Percentiles rank a stretch among this genome's conserved stretches.
Conservation (phyloP, 2,888 invertebrate genomes). For the Drosophila mercatorum region DNA sequence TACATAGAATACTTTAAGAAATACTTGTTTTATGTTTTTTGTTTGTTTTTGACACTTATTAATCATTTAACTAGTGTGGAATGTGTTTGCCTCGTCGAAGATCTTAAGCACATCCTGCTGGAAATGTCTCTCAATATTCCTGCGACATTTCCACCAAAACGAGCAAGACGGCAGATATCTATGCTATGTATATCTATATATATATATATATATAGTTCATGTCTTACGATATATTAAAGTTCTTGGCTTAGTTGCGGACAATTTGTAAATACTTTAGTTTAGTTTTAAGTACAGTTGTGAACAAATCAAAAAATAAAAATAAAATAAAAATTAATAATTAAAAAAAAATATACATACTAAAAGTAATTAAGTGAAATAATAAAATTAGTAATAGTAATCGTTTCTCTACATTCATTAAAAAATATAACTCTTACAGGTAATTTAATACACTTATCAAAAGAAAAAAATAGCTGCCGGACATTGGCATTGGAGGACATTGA, state of each 20-base stretch:
- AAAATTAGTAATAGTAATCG: slow-evolving; percentile 18
- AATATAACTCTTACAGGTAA: background rate
- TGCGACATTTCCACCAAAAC: slow-evolving; percentile 38
- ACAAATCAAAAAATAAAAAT: slow-evolving; percentile 11
- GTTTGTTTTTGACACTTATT: slow-evolving; percentile 36
- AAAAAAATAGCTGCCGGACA: slow-evolving; percentile 30
- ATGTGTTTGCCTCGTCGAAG: slow-evolving; percentile 45
- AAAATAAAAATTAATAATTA: background rate
- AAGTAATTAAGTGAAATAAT: slow-evolving; percentile 4
- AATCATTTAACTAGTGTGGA: slow-evolving; percentile 53
- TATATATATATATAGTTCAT: slow-evolving; percentile 6
- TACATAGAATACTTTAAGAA: slow-evolving; percentile 59
- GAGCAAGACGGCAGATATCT: slow-evolving; percentile 31
- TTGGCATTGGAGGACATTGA: slow-evolving; percentile 49
- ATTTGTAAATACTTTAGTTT: slow-evolving; percentile 36
- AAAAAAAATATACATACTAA: slow-evolving; percentile 2
- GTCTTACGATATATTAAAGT: slow-evolving; percentile 41
- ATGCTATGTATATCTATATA: slow-evolving; percentile 3
- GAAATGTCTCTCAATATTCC: slow-evolving; percentile 22
- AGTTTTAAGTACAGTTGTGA: slow-evolving; percentile 51
- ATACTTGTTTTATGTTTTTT: slow-evolving; percentile 43
- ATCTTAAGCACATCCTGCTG: slow-evolving; percentile 21
- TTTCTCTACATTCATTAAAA: background rate
- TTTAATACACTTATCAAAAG: slow-evolving; percentile 10
- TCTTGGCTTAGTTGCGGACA: slow-evolving; percentile 51